Evolutionary conservation across 2,113 vertebrate species (phyloP).

Genomic region (Chloroceryle aenea): DNA sequence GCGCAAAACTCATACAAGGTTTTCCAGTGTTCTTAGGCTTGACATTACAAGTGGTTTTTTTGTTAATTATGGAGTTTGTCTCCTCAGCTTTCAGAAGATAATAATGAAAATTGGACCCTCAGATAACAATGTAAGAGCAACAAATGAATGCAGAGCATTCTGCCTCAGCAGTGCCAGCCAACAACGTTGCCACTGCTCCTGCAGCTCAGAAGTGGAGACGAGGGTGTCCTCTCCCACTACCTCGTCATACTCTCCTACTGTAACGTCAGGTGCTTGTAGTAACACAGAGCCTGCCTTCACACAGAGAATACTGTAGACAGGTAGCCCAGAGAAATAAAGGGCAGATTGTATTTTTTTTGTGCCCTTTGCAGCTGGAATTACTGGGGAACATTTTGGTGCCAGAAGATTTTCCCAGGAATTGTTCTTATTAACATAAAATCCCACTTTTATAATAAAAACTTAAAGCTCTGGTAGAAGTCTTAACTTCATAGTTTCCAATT

Average conservation of each 20-base stretch:
- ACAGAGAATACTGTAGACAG: neutral
- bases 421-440: neutral
- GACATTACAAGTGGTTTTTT: neutral
- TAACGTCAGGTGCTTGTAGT: neutral
- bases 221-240: neutral
- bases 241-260: neutral
- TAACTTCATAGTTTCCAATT: neutral
- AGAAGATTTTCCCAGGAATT: neutral
- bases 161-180: too few species aligned
- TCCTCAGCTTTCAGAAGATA: neutral
- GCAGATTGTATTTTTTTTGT: neutral
- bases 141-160: neutral
- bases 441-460: neutral
- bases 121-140: neutral
- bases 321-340: neutral
- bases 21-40: neutral
- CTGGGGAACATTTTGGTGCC: neutral
- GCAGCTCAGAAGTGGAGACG: neutral
- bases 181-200: neutral
- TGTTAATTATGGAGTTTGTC: accelerated
- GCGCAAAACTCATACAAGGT: neutral
- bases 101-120: neutral
- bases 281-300: accelerated
- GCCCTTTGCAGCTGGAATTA: neutral
- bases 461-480: neutral